Percentiles rank a stretch among this genome's conserved stretches.
Evolutionary conservation across 1,140 invertebrate genomes (phyloP).

Genomic region (Melitaea cinxia): DNA sequence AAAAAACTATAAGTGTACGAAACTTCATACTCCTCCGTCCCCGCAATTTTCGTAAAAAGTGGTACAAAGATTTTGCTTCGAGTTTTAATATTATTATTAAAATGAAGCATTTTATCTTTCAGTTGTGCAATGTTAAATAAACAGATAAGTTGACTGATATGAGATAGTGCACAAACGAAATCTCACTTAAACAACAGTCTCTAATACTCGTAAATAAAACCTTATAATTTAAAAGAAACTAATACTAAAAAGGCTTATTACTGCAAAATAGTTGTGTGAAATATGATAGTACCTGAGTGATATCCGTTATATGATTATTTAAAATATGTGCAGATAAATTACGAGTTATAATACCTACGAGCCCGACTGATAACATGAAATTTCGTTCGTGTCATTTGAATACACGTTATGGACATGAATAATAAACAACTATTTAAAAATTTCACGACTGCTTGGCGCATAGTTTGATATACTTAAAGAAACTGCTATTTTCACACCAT

Average conservation of each 20-base stretch:
- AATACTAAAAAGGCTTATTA: too few relatives aligned
- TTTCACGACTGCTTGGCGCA: neutral
- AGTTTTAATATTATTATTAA: too few relatives aligned
- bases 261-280: too few relatives aligned
- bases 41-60: too few relatives aligned
- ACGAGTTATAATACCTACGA: constrained; percentile 7
- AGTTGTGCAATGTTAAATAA: too few relatives aligned
- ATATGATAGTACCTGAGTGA: neutral
- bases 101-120: too few relatives aligned
- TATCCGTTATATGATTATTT: neutral
- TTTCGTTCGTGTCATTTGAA: constrained; percentile 8
- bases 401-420: neutral
- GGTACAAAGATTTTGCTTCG: too few relatives aligned
- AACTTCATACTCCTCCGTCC: too few relatives aligned
- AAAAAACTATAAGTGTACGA: too few relatives aligned
- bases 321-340: constrained; percentile 8
- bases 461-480: neutral
- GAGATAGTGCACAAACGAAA: neutral
- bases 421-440: constrained; percentile 4
- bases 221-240: neutral
- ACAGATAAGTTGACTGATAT: neutral
- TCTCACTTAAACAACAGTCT: neutral
- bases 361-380: constrained; percentile 36
- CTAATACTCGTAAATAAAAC: too few relatives aligned
- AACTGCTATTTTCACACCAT: neutral